phyloP scores from a whole-genome alignment of 23 tunicate species.

The Styela clava region DNA sequence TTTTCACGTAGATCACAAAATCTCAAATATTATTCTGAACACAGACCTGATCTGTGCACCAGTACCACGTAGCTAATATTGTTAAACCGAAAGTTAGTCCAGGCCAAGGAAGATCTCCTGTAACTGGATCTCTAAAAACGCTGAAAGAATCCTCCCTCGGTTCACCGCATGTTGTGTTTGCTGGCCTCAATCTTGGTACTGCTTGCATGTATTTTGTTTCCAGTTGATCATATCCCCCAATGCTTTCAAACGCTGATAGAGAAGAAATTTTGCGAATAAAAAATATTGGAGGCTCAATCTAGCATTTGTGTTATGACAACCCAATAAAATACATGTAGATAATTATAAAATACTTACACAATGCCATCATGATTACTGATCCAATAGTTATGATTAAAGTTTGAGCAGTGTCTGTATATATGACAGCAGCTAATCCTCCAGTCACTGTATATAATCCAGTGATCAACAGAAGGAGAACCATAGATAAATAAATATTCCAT shows the following conservation, averaged over 20 bases:
- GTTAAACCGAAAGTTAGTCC: conserved; percentile 81
- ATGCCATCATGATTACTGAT: conserved; percentile 71
- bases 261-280: too few species aligned
- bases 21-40: background rate
- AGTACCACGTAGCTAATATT: conserved; percentile 83
- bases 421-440: conserved; percentile 95
- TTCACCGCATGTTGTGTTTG: conserved; percentile 61
- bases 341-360: conserved; percentile 72
- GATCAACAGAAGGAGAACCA: conserved; percentile 60
- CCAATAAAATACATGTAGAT: too few species aligned
- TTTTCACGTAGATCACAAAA: too few species aligned
- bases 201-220: conserved; percentile 48
- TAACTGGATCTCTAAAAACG: conserved; percentile 69
- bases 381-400: conserved; percentile 82
- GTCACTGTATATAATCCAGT: conserved; percentile 90
- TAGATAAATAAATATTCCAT: conserved; percentile 83
- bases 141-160: conserved; percentile 64
- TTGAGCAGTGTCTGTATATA: conserved; percentile 96
- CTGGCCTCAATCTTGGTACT: conserved; percentile 34
- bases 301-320: too few species aligned
- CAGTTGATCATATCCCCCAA: conserved; percentile 69
- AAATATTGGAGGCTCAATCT: too few species aligned
- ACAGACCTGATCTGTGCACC: conserved; percentile 93
- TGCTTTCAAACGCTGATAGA: conserved; percentile 45
- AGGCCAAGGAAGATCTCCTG: conserved; percentile 95